Evolutionary conservation across 2,113 vertebrate genomes (phyloP), one percentile per base, ranked within the genome.

Genomic region (Dicerorhinus sumatrensis): DNA sequence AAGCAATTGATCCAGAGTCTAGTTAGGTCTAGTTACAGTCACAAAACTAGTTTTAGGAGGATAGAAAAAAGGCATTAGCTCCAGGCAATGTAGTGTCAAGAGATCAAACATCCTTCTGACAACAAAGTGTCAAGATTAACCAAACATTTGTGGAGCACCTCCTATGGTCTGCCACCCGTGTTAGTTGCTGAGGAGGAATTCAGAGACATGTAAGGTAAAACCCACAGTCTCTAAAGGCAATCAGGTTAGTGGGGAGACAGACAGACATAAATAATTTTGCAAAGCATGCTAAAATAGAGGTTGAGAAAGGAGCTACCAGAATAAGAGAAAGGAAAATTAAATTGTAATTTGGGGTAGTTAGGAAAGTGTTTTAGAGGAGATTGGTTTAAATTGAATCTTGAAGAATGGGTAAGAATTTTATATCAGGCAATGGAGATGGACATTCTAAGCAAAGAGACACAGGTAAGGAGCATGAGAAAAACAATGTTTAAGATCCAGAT

Each of bases 341-440:
- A 80, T 85, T 88, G 29, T 36, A 87, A 56, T 92, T 95, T 56
- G 39, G 29, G 56, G 51, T 81, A 77, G 80, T 97, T 88, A 93
- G 42, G 48, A 80, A 96, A 94, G 51, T 56, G 20, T 94, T 79
- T 94, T 88, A 92, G 23, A 88, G 17, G 54, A 51, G 54, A 67
- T 72, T 96, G 42, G 20, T 89, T 95, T 96, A 89, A 94, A 93
- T 25, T 82, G 42, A 36, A 91, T 83, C 79, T 69, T 89, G 79
- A 90, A 87, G 58, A 42, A 88, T 94, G 14, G 39, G 6, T 91
- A 70, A 72, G 70, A 84, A 81, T 96, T 93, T 91, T 96, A 31
- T 76, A 90, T 48, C 63, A 92, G 75, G 27, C 69, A 36, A 36
- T 20, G 21, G 25, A 14, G 25, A 46, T 0, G 3, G 29, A 17